Conservation (phyloP, 2,113 vertebrate species). For the Procavia capensis region DNA sequence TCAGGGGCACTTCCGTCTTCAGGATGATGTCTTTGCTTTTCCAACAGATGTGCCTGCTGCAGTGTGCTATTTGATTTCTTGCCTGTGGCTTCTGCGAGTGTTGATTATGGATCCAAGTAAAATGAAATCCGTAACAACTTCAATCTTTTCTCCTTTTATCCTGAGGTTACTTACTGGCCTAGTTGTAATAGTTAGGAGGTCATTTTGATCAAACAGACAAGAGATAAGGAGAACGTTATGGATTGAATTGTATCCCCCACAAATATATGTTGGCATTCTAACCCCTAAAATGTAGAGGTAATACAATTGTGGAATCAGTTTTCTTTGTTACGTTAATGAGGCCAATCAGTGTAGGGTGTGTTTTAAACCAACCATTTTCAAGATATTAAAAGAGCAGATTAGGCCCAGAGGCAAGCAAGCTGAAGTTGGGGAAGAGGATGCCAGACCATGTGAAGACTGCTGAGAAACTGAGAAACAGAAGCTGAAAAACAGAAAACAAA, state of each 20-base stretch:
- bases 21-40: too few species aligned
- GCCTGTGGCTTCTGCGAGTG: too few species aligned
- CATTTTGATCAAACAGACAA: background rate
- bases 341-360: background rate
- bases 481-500: too few species aligned
- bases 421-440: background rate
- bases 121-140: too few species aligned
- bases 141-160: too few species aligned
- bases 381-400: background rate
- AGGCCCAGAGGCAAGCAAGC: background rate
- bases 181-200: background rate
- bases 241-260: background rate
- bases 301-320: background rate
- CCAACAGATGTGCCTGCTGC: too few species aligned
- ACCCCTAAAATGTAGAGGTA: background rate
- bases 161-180: too few species aligned
- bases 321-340: background rate
- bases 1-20: too few species aligned
- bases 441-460: background rate
- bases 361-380: background rate
- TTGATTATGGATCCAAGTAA: too few species aligned
- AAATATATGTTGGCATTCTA: background rate
- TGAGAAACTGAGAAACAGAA: background rate
- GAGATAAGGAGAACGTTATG: background rate
- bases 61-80: too few species aligned